Evolutionary conservation across 2,888 invertebrate genomes (phyloP).

Genomic region (Cosmorhoe ocellata): DNA sequence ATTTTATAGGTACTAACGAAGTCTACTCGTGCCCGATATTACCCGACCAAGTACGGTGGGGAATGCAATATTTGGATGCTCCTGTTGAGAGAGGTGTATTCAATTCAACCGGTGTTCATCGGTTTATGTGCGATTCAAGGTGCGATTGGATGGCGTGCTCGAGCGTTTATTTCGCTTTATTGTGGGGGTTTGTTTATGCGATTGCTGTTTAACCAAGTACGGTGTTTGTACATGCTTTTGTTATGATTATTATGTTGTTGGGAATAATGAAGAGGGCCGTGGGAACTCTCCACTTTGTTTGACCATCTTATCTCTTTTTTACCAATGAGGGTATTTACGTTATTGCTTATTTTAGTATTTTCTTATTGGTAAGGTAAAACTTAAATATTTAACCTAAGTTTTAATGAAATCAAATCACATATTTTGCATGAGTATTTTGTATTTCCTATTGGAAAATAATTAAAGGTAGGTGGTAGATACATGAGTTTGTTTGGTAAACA

Average conservation of each 20-base stretch:
- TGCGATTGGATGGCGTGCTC: slow-evolving; percentile 82
- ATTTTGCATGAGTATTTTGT: neutral
- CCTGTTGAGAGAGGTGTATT: slow-evolving; percentile 74
- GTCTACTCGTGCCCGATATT: slow-evolving; percentile 76
- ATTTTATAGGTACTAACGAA: slow-evolving; percentile 80
- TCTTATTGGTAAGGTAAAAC: slow-evolving; percentile 15
- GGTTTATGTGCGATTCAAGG: slow-evolving; percentile 82
- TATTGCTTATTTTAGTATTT: slow-evolving; percentile 42
- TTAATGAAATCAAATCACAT: too few species aligned
- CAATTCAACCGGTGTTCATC: slow-evolving; percentile 79
- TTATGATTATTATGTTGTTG: slow-evolving; percentile 80
- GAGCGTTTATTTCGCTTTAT: slow-evolving; percentile 82
- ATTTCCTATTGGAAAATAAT: slow-evolving; percentile 32
- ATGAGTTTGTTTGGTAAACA: slow-evolving; percentile 37
- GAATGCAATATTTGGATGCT: slow-evolving; percentile 77
- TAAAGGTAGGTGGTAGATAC: too few species aligned
- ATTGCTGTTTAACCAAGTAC: slow-evolving; percentile 81
- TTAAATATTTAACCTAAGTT: too few species aligned
- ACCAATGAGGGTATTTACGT: slow-evolving; percentile 39
- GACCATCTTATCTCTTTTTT: slow-evolving; percentile 27
- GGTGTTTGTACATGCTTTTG: slow-evolving; percentile 78
- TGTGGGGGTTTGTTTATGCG: slow-evolving; percentile 83
- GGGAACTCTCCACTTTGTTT: slow-evolving; percentile 54
- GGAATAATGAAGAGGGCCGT: slow-evolving; percentile 67
- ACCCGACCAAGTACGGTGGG: slow-evolving; percentile 76